phyloP scores from a whole-genome alignment of 2,888 invertebrate species.

The Callyntrura sp. region DNA sequence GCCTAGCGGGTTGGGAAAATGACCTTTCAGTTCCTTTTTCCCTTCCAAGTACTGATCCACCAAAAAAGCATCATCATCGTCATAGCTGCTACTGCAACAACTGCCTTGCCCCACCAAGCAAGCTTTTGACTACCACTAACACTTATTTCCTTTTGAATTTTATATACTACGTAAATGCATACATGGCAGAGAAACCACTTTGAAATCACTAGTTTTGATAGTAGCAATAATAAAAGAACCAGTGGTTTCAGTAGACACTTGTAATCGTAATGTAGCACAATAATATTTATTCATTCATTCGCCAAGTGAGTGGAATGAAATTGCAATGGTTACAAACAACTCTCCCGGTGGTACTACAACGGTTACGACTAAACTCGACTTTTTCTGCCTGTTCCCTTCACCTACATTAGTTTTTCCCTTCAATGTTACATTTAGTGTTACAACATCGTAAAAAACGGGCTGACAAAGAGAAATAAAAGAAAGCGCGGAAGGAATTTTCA shows the following conservation, averaged over 20 bases:
- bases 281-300: conserved; percentile 56
- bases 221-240: not conserved
- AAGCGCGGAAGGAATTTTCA: conserved; percentile 42
- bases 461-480: conserved; percentile 41
- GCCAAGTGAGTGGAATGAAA: conserved; percentile 4
- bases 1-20: conserved; percentile 10
- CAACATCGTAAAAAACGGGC: not conserved
- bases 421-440: not conserved
- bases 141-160: not conserved
- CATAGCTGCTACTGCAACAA: not conserved
- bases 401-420: conserved; percentile 11
- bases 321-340: conserved; percentile 60
- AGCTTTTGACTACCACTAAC: no score
- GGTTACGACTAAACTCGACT: conserved; percentile 19
- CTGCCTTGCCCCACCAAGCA: no score
- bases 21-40: conserved; percentile 8
- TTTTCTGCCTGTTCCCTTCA: conserved; percentile 12
- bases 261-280: conserved; percentile 38
- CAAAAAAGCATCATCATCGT: not conserved
- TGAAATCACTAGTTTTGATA: not conserved
- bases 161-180: conserved; percentile 4
- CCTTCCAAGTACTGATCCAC: conserved; percentile 1
- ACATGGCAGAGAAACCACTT: not conserved
- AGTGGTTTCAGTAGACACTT: not conserved
- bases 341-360: not conserved